Conservation (phyloP, 2,888 invertebrate genomes). For the Drosophila cognata region DNA sequence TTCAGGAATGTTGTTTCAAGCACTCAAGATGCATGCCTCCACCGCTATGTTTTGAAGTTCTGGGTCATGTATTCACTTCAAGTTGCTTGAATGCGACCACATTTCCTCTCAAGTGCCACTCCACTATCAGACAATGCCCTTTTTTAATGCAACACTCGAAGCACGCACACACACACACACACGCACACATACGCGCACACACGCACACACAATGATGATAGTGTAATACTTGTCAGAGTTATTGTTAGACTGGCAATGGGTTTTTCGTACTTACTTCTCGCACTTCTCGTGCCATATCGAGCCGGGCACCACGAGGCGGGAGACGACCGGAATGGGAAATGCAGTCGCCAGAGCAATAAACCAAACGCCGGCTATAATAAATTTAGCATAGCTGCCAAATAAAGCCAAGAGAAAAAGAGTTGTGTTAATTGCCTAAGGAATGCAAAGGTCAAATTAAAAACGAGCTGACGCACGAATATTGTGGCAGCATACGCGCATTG, state of each 20-base stretch:
- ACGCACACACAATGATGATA: neutral
- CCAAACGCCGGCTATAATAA: constrained; percentile 84
- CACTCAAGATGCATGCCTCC: constrained; percentile 6
- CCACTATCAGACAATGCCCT: constrained; percentile 39
- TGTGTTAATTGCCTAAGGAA: constrained; percentile 6
- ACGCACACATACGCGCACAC: neutral
- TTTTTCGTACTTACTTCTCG: constrained; percentile 87
- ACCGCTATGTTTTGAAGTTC: neutral
- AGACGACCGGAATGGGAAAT: constrained; percentile 92
- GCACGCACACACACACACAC: constrained; percentile 17
- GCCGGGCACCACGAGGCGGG: constrained; percentile 88
- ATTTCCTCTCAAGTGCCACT: constrained; percentile 41
- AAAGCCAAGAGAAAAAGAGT: constrained; percentile 14
- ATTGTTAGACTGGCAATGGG: constrained; percentile 23
- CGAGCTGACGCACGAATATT: constrained; percentile 34
- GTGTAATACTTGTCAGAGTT: neutral
- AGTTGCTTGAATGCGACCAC: constrained; percentile 38
- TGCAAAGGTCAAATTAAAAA: neutral
- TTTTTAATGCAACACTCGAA: constrained; percentile 34
- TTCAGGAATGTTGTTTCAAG: constrained; percentile 21
- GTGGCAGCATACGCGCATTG: constrained; percentile 39
- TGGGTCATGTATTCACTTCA: constrained; percentile 8
- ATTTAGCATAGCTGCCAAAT: constrained; percentile 83
- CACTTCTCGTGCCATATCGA: constrained; percentile 87
- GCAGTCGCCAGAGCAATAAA: constrained; percentile 90